phyloP scores from a whole-genome alignment of 2,113 vertebrate species.

The Macroglossus sobrinus region DNA sequence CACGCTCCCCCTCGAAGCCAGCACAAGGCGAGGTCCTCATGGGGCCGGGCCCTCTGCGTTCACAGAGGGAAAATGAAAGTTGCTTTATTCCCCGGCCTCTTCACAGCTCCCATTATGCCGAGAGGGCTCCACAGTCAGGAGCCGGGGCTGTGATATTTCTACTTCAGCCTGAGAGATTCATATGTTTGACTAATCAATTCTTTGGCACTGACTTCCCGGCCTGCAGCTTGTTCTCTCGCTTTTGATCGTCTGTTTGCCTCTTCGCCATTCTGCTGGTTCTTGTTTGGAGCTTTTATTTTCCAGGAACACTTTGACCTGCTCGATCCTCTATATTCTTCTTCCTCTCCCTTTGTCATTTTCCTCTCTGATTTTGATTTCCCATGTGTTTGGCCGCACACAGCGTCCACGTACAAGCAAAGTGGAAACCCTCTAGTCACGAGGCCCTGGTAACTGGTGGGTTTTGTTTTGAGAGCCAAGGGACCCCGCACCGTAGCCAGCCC shows the following conservation, averaged over 20 bases:
- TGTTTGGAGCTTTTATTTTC: constrained; percentile 80
- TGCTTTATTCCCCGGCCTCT: constrained; percentile 77
- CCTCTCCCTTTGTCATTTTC: constrained; percentile 67
- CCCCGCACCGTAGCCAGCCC: constrained; percentile 26
- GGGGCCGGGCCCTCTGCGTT: constrained; percentile 59
- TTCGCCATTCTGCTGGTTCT: constrained; percentile 77
- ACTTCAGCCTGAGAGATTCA: constrained; percentile 74
- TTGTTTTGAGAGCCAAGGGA: constrained; percentile 46
- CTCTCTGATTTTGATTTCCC: constrained; percentile 71
- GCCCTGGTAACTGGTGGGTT: constrained; percentile 51
- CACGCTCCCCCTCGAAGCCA: constrained; percentile 74
- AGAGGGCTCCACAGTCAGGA: constrained; percentile 71
- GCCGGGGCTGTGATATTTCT: constrained; percentile 66
- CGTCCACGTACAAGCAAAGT: constrained; percentile 67
- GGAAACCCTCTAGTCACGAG: constrained; percentile 65
- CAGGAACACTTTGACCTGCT: constrained; percentile 77
- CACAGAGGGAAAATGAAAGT: constrained; percentile 75
- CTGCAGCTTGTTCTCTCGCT: constrained; percentile 73
- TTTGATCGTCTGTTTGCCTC: constrained; percentile 76
- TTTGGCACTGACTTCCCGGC: constrained; percentile 74
- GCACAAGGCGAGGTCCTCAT: constrained; percentile 73
- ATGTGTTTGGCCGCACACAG: constrained; percentile 76
- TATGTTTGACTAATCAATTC: constrained; percentile 74
- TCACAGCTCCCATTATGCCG: constrained; percentile 73
- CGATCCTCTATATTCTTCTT: constrained; percentile 65